Conservation (phyloP, 2,888 invertebrate species). For the Platycnemis pennipes region DNA sequence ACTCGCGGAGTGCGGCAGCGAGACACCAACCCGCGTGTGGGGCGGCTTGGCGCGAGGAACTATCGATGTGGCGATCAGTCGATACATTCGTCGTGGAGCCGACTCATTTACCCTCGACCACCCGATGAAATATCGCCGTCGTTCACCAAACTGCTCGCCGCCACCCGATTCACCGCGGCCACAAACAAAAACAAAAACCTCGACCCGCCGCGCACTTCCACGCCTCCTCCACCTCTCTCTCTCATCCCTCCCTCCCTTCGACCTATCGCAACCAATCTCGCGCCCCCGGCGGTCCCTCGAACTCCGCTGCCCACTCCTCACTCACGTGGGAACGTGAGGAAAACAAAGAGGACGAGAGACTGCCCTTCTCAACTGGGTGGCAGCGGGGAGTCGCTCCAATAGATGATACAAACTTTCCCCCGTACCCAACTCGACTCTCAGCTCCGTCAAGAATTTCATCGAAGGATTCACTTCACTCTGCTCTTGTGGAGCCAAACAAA, state of each 20-base stretch:
- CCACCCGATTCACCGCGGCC: conserved; percentile 16
- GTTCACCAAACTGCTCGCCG: not conserved
- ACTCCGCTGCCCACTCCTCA: not conserved
- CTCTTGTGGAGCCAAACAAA: no score
- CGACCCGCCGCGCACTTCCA: not conserved
- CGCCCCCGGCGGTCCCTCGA: not conserved
- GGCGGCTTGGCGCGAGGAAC: not conserved
- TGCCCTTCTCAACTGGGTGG: not conserved
- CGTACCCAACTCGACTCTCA: no score
- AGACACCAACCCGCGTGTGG: not conserved
- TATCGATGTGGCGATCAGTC: not conserved
- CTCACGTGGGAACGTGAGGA: not conserved
- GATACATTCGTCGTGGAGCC: no score
- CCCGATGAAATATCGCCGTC: not conserved
- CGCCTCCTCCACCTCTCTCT: not conserved
- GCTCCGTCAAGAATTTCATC: no score
- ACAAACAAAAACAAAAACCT: not conserved
- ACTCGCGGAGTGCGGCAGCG: not conserved
- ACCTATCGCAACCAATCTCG: conserved; percentile 27
- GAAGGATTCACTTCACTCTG: no score
- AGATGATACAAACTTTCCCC: no score
- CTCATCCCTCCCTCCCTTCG: not conserved
- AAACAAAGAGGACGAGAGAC: not conserved
- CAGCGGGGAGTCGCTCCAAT: not conserved
- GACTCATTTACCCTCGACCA: not conserved